phyloP scores from a whole-genome alignment of 1,140 invertebrate genomes.

The Aphelenchoides fujianensis region DNA sequence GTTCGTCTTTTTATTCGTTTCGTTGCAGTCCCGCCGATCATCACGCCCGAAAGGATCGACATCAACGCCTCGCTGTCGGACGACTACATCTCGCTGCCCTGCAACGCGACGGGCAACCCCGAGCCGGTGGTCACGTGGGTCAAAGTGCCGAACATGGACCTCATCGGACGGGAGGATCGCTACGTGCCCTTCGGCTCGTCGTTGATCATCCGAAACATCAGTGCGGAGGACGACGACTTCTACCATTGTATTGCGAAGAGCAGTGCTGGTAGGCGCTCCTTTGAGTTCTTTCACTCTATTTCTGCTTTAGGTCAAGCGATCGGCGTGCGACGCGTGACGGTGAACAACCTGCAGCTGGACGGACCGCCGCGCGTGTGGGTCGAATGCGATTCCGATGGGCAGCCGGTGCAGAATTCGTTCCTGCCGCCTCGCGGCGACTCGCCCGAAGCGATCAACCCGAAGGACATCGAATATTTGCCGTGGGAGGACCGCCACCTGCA shows the following conservation, averaged over 20 bases:
- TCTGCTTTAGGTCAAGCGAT: constrained; percentile 64
- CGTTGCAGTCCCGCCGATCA: constrained; percentile 50
- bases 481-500: constrained; percentile 33
- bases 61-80: constrained; percentile 32
- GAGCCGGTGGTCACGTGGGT: constrained; percentile 62
- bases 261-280: too few relatives aligned
- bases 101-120: constrained; percentile 62
- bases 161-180: constrained; percentile 46
- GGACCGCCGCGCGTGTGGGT: constrained; percentile 40
- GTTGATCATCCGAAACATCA: constrained; percentile 74
- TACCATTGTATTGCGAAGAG: constrained; percentile 81
- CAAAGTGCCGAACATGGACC: constrained; percentile 48
- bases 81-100: constrained; percentile 53
- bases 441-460: constrained; percentile 31
- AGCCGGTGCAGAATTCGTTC: constrained; percentile 45
- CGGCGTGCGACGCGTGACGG: constrained; percentile 35
- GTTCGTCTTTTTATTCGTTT: constrained; percentile 12
- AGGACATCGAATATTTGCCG: constrained; percentile 29
- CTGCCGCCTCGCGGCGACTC: constrained; percentile 49
- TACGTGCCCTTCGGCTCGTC: constrained; percentile 45
- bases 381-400: constrained; percentile 55
- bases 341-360: constrained; percentile 46
- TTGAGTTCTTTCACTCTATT: too few relatives aligned
- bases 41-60: constrained; percentile 49
- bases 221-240: constrained; percentile 74